phyloP scores from a whole-genome alignment of 2,888 invertebrate genomes.

The Electrophaes corylata region DNA sequence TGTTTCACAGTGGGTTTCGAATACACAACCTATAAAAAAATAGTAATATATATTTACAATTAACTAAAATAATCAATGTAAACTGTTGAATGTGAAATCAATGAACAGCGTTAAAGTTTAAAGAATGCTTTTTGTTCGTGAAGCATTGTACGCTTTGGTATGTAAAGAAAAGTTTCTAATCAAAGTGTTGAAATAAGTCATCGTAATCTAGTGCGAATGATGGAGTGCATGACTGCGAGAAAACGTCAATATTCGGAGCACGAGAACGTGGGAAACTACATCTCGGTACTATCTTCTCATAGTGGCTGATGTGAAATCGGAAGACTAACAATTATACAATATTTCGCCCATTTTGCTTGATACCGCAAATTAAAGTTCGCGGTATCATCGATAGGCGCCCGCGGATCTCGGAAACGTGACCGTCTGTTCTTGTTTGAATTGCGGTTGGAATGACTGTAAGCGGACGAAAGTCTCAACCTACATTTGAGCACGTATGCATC shows the following conservation, averaged over 20 bases:
- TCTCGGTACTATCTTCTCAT: constrained; percentile 53
- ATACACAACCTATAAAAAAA: no score
- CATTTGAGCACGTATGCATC: constrained; percentile 72
- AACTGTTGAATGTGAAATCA: background rate
- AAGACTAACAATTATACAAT: constrained; percentile 58
- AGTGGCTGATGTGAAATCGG: constrained; percentile 60
- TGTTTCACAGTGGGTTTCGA: no score
- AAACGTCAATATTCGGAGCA: constrained; percentile 65
- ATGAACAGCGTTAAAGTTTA: background rate
- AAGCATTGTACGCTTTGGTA: constrained; percentile 11
- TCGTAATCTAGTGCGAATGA: constrained; percentile 38
- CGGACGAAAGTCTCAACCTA: constrained; percentile 78
- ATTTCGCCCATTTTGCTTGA: constrained; percentile 45
- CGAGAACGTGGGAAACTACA: constrained; percentile 73
- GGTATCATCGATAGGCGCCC: constrained; percentile 56
- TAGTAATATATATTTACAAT: no score
- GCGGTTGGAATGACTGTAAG: constrained; percentile 68
- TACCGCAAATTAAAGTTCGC: constrained; percentile 58
- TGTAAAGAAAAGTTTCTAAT: constrained; percentile 31
- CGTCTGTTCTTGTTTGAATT: constrained; percentile 71
- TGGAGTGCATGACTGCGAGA: constrained; percentile 32
- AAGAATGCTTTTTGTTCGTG: background rate
- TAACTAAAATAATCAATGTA: background rate
- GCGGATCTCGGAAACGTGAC: constrained; percentile 70
- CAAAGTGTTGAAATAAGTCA: constrained; percentile 33